Evolutionary conservation across 2,113 vertebrate species (phyloP).

Genomic region (human): GRCh38 chr11:120262501-120263000

Average conservation of each 20-base stretch:
- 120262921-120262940: background rate
- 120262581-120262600: background rate
- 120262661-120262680: background rate
- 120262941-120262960: background rate
- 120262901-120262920: background rate
- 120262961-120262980: too few species aligned
- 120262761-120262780: background rate
- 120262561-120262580: background rate
- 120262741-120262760: background rate
- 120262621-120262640: background rate
- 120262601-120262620: conserved; percentile 14
- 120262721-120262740: background rate
- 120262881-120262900: background rate
- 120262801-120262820: background rate
- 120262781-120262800: background rate
- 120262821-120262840: background rate
- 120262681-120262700: background rate
- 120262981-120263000: too few species aligned
- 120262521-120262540: background rate
- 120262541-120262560: background rate
- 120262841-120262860: conserved; percentile 36
- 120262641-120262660: background rate
- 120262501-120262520: background rate
- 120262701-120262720: background rate
- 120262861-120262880: background rate